Conservation (phyloP, 2,113 vertebrate genomes). For the Variabilichromis moorii region DNA sequence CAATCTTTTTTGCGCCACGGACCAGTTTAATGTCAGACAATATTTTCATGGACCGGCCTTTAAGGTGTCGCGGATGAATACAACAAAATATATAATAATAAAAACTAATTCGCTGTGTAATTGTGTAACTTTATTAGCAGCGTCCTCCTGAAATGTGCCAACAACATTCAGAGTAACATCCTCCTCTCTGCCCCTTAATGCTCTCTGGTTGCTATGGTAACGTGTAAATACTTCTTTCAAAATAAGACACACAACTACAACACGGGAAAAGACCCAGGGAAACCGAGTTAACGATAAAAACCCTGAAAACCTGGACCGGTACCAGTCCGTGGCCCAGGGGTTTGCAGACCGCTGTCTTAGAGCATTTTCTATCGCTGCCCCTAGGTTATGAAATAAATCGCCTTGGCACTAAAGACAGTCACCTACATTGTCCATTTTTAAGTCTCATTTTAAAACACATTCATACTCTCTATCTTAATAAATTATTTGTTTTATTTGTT, state of each 20-base stretch:
- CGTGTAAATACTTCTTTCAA: neutral
- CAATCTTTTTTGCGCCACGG: neutral
- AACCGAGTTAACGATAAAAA: neutral
- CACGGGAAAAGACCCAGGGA: neutral
- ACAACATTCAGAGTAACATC: neutral
- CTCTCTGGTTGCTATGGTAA: neutral
- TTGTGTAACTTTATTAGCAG: neutral
- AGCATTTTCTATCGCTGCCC: neutral
- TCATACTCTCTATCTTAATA: neutral
- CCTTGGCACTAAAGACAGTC: neutral
- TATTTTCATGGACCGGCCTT: neutral
- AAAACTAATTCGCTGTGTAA: neutral
- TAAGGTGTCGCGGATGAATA: neutral
- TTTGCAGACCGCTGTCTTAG: neutral
- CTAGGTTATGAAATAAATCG: neutral
- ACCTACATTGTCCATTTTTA: neutral
- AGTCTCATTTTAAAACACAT: neutral
- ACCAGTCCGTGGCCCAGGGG: fast-evolving
- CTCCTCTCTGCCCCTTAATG: neutral
- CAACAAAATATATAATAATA: neutral
- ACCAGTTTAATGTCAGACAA: neutral
- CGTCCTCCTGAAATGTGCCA: neutral
- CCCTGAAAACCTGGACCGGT: neutral
- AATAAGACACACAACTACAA: neutral
- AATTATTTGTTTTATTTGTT: neutral